These are phyloP conservation scores for Sebastes schlegelii DNA, from an alignment of 2,113 vertebrate species.

Conservation along the genomic window DNA sequence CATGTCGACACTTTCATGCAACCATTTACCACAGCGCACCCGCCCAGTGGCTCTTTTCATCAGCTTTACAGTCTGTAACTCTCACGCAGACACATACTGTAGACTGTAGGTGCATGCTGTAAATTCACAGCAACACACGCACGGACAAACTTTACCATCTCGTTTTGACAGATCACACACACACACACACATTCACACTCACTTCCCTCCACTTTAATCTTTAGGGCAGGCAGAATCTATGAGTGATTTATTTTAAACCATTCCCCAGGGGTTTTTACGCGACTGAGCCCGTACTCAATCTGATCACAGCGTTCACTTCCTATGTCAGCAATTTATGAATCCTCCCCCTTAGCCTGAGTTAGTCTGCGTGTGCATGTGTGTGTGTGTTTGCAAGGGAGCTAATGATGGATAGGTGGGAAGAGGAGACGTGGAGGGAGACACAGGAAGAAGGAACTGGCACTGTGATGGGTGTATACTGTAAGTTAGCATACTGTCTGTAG, in stretches of 20 bases:
- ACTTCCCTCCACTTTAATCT: conserved; percentile 56
- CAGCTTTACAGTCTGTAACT: conserved; percentile 39
- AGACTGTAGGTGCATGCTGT: background rate
- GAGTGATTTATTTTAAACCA: conserved; percentile 68
- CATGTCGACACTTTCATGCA: conserved; percentile 68
- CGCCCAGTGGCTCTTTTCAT: conserved; percentile 57
- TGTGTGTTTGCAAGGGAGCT: conserved; percentile 58
- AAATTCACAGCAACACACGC: conserved; percentile 32
- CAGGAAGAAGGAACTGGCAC: conserved; percentile 33
- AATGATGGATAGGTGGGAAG: conserved; percentile 36
- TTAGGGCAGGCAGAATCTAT: conserved; percentile 47
- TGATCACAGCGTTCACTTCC: conserved; percentile 55
- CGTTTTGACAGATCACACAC: conserved; percentile 35
- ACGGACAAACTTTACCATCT: conserved; percentile 27
- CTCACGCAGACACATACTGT: conserved; percentile 30
- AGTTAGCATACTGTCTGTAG: conserved; percentile 50
- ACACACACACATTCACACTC: conserved; percentile 22
- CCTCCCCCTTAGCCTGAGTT: conserved; percentile 34
- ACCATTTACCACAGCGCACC: conserved; percentile 55
- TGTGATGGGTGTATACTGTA: conserved; percentile 56
- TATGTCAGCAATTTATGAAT: conserved; percentile 68
- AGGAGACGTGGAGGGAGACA: conserved; percentile 15
- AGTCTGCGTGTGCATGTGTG: conserved; percentile 52
- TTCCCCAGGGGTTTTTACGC: conserved; percentile 41
- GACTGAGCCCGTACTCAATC: conserved; percentile 51